phyloP scores from a whole-genome alignment of 1,140 invertebrate genomes.

The Hylyphantes graminicola region DNA sequence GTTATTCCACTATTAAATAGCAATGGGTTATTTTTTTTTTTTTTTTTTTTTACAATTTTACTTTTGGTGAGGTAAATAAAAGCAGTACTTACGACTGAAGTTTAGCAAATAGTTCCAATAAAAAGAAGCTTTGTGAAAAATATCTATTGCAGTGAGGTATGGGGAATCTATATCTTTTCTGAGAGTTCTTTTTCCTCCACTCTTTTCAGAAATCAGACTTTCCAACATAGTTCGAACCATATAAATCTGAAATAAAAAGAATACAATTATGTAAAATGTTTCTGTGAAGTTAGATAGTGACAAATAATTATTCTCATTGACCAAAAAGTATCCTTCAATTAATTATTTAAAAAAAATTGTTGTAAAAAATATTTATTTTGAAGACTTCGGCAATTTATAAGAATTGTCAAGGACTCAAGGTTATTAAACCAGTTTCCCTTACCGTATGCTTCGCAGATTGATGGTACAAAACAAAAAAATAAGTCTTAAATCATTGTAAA shows the following conservation, averaged over 20 bases:
- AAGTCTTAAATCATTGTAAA: too few relatives aligned
- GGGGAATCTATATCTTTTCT: conserved; percentile 96
- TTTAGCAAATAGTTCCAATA: conserved; percentile 96
- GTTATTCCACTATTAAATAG: too few relatives aligned
- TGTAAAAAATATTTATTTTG: too few relatives aligned
- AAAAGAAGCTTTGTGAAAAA: conserved; percentile 96
- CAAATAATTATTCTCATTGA: not conserved
- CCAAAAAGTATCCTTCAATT: not conserved
- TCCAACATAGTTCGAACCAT: conserved; percentile 99
- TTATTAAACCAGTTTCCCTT: too few relatives aligned
- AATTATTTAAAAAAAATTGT: not conserved
- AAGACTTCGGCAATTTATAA: too few relatives aligned
- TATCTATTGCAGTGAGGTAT: conserved; percentile 90
- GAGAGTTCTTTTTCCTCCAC: conserved; percentile 91
- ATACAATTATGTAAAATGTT: too few relatives aligned
- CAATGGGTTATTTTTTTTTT: too few relatives aligned
- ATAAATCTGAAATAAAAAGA: conserved; percentile 80
- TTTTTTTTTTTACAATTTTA: too few relatives aligned
- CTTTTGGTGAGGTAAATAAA: not conserved
- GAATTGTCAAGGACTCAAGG: too few relatives aligned
- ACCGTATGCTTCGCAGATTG: too few relatives aligned
- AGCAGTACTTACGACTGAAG: conserved; percentile 79
- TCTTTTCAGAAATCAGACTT: conserved; percentile 96
- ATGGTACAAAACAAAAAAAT: too few relatives aligned
- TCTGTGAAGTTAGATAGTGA: conserved; percentile 20